Base-by-base conservation (phyloP, 2,888 invertebrate species). In the Melangyna quadrimaculata region DNA sequence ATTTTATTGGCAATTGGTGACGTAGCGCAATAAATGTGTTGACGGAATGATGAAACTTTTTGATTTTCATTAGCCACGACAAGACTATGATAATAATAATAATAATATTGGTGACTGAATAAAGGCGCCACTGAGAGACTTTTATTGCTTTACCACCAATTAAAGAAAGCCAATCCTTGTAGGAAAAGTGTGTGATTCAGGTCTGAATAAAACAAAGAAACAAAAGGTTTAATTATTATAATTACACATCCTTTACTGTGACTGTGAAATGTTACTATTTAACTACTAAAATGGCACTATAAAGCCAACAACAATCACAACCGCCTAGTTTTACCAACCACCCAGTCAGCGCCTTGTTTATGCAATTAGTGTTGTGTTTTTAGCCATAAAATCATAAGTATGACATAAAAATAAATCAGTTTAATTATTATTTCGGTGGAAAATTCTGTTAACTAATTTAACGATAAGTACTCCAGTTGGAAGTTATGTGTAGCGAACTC, bases 401-500 rank as follows among this genome's bases (percentile, higher is more conserved):
- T 29, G 19, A 17, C 24, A 63, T 17, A 5, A 43, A 63, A 43
- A 61, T 40, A 61, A 61, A 43, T 61, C 61, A 61, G n/a, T 61
- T 61, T 40, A 61, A 27, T 40, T 14, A 27, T 40, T 14, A 43
- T 43, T 40, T 27, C 27, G 10, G 5, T 27, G 37, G 61, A 27
- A 61, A 61, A 40, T 40, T 22, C 61, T 43, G 27, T 43, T 43
- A 63, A 43, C 10, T 63, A 63, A 63, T 63, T 59, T 22, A 19
- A 8, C 14, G 10, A 51, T 19, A 10, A 12, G 8, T 7, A 19
- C 10, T 17, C 19, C 4, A 17, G 22, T 40, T 14, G 12, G 22
- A 57, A 35, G 19, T 22, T 35, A 29, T n/a, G n/a, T n/a, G n/a
- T 17, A 22, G 10, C 14, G 32, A 35, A 35, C n/a, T 12, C 4